These are phyloP conservation scores for Nothocercus nigrocapillus DNA, from an alignment of 2,113 vertebrate genomes.

Conservation along the genomic window DNA sequence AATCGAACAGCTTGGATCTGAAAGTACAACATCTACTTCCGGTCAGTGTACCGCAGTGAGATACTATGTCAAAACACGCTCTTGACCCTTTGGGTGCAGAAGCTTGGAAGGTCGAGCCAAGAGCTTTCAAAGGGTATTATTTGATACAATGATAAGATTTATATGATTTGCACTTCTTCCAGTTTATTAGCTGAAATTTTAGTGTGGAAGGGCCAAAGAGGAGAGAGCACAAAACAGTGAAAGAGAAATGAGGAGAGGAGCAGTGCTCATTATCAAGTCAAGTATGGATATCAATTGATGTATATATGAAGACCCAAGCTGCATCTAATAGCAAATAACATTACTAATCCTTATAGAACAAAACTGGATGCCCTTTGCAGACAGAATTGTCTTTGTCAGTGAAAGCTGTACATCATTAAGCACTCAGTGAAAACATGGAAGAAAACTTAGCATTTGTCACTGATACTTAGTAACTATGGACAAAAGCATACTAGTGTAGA, in stretches of 20 bases:
- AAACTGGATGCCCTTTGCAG: background rate
- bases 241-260: background rate
- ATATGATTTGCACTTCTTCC: background rate
- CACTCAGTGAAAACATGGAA: background rate
- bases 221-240: background rate
- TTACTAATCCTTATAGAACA: background rate
- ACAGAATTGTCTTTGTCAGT: background rate
- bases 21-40: background rate
- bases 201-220: background rate
- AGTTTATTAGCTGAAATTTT: background rate
- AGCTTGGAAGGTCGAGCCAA: accelerated
- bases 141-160: background rate
- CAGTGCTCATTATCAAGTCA: background rate
- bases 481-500: background rate
- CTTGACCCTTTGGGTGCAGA: background rate
- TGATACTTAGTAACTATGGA: background rate
- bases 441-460: background rate
- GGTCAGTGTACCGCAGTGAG: accelerated
- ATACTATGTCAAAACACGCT: background rate
- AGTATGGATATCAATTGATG: background rate
- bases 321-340: background rate
- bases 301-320: background rate
- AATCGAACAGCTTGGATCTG: background rate
- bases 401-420: background rate
- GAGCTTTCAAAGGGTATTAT: background rate